phyloP scores from a whole-genome alignment of 1,140 invertebrate genomes.

The Atta colombica region DNA sequence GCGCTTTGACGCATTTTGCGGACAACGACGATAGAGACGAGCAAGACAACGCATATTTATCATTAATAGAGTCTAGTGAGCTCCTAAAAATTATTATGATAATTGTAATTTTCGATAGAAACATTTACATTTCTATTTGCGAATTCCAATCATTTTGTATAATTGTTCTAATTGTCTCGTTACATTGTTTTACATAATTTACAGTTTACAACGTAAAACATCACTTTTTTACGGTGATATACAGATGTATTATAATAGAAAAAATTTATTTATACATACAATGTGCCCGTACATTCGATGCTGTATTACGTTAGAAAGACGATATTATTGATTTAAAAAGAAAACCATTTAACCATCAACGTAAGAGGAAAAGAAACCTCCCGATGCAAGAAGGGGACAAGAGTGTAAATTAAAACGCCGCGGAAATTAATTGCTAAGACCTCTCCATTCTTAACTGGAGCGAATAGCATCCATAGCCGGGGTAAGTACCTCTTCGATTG shows the following conservation, averaged over 20 bases:
- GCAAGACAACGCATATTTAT: conserved; percentile 72
- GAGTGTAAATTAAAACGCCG: conserved; percentile 14
- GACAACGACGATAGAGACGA: background rate
- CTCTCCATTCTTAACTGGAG: background rate
- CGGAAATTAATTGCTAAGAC: conserved; percentile 47
- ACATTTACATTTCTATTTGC: background rate
- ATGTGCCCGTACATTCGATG: background rate
- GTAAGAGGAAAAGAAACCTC: background rate
- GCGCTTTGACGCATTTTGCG: conserved; percentile 7
- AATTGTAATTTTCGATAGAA: conserved; percentile 16
- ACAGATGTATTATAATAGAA: background rate
- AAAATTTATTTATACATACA: background rate
- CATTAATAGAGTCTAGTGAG: conserved; percentile 63
- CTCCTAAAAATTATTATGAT: conserved; percentile 55
- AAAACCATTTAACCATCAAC: background rate
- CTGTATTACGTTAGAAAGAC: conserved; percentile 36
- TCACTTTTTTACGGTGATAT: background rate
- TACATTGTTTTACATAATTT: background rate
- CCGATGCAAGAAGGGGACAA: background rate
- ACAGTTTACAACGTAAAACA: background rate
- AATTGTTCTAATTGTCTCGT: background rate
- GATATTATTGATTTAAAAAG: conserved; percentile 34
- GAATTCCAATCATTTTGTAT: background rate
- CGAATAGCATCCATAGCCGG: background rate
- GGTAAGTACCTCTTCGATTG: conserved; percentile 10